Evolutionary conservation across 2,888 invertebrate genomes (phyloP).

Genomic region (Spicauda simplicius): DNA sequence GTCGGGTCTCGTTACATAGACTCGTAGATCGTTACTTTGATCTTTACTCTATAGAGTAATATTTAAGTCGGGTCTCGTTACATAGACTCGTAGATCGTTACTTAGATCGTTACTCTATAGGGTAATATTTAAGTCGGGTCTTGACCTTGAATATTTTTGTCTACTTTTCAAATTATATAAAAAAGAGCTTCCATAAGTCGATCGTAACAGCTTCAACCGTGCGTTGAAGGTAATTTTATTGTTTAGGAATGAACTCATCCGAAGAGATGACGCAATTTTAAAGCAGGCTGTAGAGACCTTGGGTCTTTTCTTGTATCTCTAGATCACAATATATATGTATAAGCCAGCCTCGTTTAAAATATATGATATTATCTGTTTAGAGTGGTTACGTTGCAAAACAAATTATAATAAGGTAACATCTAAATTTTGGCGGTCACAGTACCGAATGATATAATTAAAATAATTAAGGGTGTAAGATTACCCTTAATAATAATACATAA

Average conservation of each 20-base stretch:
- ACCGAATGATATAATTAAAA: no score
- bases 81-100: no score
- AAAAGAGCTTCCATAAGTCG: background rate
- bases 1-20: no score
- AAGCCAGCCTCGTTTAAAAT: background rate
- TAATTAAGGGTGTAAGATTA: no score
- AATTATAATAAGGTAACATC: no score
- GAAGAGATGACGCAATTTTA: slow-evolving; percentile 59
- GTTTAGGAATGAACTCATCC: slow-evolving; percentile 66
- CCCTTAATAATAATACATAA: no score
- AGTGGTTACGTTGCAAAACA: background rate
- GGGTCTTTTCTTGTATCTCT: slow-evolving; percentile 22
- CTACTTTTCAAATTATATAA: background rate
- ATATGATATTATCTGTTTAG: background rate
- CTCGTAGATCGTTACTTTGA: no score
- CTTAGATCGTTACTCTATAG: no score
- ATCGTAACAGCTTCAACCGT: background rate
- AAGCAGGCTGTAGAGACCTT: slow-evolving; percentile 37
- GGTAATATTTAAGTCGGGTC: background rate
- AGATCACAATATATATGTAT: slow-evolving; percentile 4
- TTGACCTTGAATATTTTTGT: background rate
- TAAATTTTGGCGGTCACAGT: no score
- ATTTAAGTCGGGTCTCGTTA: no score
- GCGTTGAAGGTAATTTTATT: slow-evolving; percentile 39
- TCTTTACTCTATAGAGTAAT: no score